These are phyloP conservation scores for Lemur catta DNA, from an alignment of 2,797 vertebrate genomes.

Conservation along the genomic window DNA sequence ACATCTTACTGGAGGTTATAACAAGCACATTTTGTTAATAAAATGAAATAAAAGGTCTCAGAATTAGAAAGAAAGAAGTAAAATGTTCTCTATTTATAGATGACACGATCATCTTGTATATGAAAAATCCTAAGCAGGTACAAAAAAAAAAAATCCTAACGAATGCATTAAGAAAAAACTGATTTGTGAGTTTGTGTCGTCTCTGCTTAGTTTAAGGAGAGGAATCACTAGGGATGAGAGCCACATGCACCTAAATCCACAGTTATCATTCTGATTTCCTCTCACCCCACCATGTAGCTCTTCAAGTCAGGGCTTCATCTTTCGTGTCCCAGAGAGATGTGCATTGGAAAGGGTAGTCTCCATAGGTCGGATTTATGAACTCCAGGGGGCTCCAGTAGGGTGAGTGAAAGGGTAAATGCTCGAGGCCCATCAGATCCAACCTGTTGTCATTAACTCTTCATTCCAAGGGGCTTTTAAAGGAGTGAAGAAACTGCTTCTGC, in stretches of 20 bases:
- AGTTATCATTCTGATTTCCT: neutral
- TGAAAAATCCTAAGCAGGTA: neutral
- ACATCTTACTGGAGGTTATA: neutral
- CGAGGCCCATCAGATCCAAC: neutral
- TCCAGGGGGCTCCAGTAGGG: neutral
- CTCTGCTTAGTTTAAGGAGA: neutral
- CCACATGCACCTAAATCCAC: neutral
- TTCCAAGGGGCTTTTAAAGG: neutral
- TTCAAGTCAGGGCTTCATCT: neutral
- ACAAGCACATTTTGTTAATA: neutral
- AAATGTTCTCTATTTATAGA: neutral
- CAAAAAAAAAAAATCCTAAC: neutral
- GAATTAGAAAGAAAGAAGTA: neutral
- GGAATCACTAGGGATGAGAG: neutral
- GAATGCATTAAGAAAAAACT: neutral
- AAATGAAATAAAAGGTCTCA: neutral
- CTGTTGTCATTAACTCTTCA: neutral
- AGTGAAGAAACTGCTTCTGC: neutral
- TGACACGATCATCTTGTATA: too few species aligned
- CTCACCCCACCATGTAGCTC: neutral
- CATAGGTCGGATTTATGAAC: neutral
- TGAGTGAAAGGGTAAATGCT: neutral
- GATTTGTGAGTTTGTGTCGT: neutral
- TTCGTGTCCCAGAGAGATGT: neutral
- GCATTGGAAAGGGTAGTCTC: neutral